Base-by-base conservation (phyloP, 1,140 invertebrate genomes). In the Drosophila mauritiana region DNA sequence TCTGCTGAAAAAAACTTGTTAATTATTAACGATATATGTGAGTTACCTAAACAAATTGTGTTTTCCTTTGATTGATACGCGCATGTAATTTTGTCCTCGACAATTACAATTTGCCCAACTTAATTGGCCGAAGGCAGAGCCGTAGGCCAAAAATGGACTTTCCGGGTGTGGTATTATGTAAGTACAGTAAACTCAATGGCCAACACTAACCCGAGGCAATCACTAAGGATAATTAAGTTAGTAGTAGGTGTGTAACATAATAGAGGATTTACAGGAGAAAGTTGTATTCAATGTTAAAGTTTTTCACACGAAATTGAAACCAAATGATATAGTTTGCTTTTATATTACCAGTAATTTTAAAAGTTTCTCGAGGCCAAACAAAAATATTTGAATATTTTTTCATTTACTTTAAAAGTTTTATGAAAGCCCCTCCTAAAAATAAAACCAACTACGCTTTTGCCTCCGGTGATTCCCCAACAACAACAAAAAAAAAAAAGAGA, bases 111-210 rank as follows among this genome's bases (percentile, higher is more conserved):
- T 69, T 43, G 20, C 42, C 25, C 39, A 31, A 55, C 31, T 37
- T 67, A 69, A 69, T 54, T 69, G 62, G 34, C 37, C 40, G 42
- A 15, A 31, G 48, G 34, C 65, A 40, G 52, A 22, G 65, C 48
- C 25, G 22, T 34, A 10, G 27, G 27, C 36, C 10, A n/a, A n/a
- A 34, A 42, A 63, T 65, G 34, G 34, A 15, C 6, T 65, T 7
- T 4, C 31, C 15, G 20, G 40, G 34, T 36, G 34, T 34, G 67
- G 63, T 34, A 17, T 12, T 45, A 39, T 70, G 67, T 70, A 70
- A 70, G 49, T 70, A 42, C 25, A 51, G 45, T 48, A n/a, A 31
- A 31, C 31, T 31, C 31, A 25, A 49, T 36, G 37, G 20, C 15
- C 8, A 37, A 45, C 62, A 54, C 22, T 52, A 46, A 15, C 63